These are phyloP conservation scores for Maniola hyperantus DNA, from an alignment of 2,888 invertebrate species.

Conservation along the genomic window DNA sequence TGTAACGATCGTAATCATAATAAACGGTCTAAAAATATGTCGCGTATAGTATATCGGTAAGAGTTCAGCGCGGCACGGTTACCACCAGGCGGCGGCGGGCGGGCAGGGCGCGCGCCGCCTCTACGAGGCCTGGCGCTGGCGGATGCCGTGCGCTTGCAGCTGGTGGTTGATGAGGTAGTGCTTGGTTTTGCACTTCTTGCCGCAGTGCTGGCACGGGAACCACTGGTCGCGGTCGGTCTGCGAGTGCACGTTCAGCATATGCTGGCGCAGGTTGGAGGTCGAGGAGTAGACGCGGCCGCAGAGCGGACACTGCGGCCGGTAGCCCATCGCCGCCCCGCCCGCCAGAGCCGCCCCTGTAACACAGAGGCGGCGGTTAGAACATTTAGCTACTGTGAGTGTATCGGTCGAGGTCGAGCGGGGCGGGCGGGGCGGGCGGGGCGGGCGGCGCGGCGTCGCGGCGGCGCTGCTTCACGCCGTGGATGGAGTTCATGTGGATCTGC, in stretches of 20 bases:
- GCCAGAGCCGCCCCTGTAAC: constrained; percentile 85
- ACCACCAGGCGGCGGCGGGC: constrained; percentile 43
- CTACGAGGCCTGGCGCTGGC: constrained; percentile 85
- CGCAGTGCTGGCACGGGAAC: constrained; percentile 88
- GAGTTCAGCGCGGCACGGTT: background rate
- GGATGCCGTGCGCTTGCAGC: constrained; percentile 88
- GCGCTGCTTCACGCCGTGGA: constrained; percentile 85
- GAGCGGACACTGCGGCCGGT: constrained; percentile 86
- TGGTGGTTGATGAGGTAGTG: constrained; percentile 90
- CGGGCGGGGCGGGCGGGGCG: constrained; percentile 43
- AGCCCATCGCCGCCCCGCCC: constrained; percentile 79
- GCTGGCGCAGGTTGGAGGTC: constrained; percentile 88
- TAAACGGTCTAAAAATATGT: constrained; percentile 70
- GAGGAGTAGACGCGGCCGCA: constrained; percentile 88
- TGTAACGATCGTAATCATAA: constrained; percentile 49
- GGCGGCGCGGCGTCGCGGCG: constrained; percentile 65
- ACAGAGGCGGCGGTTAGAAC: constrained; percentile 84
- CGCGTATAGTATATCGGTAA: constrained; percentile 41
- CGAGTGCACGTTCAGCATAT: constrained; percentile 89
- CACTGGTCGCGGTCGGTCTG: constrained; percentile 87
- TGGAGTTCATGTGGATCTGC: constrained; percentile 86
- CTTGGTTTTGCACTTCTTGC: constrained; percentile 89
- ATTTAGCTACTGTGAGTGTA: constrained; percentile 69
- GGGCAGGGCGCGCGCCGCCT: constrained; percentile 65
- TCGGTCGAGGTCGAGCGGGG: constrained; percentile 52